phyloP scores from a whole-genome alignment of 1,140 invertebrate genomes.

The Neodiprion virginianus region DNA sequence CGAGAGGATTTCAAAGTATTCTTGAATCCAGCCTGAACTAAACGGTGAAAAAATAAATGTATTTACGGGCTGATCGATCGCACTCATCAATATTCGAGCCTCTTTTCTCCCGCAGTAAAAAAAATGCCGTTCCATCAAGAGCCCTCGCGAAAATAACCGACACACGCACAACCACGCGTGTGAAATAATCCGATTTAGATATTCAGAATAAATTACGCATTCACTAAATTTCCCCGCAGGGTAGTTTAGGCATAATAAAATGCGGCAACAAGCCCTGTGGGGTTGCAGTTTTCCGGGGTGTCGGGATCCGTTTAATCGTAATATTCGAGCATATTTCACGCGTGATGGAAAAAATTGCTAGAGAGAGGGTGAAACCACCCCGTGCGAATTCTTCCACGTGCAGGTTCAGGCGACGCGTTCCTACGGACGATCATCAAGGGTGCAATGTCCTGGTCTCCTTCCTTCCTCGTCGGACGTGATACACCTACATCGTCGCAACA shows the following conservation, averaged over 20 bases:
- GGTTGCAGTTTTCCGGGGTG: background rate
- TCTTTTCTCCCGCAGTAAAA: no score
- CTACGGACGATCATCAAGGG: background rate
- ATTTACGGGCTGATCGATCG: no score
- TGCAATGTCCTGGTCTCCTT: background rate
- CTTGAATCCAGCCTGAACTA: no score
- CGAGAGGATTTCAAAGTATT: no score
- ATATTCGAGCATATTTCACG: background rate
- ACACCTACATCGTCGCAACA: background rate
- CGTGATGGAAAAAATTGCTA: background rate
- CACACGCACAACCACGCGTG: no score
- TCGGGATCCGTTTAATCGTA: background rate
- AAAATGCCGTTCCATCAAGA: no score
- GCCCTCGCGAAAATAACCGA: no score
- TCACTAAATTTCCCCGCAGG: background rate
- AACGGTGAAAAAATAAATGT: no score
- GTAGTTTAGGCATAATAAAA: background rate
- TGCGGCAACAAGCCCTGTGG: background rate
- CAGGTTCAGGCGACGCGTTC: background rate
- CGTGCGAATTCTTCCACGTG: background rate
- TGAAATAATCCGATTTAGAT: background rate
- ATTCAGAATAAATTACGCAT: constrained; percentile 2
- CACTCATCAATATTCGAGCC: no score
- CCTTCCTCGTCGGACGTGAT: background rate
- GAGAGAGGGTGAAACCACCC: background rate